Evolutionary conservation across 2,888 invertebrate species (phyloP), one percentile per base, ranked within the genome.

Genomic region (Antitype chi): DNA sequence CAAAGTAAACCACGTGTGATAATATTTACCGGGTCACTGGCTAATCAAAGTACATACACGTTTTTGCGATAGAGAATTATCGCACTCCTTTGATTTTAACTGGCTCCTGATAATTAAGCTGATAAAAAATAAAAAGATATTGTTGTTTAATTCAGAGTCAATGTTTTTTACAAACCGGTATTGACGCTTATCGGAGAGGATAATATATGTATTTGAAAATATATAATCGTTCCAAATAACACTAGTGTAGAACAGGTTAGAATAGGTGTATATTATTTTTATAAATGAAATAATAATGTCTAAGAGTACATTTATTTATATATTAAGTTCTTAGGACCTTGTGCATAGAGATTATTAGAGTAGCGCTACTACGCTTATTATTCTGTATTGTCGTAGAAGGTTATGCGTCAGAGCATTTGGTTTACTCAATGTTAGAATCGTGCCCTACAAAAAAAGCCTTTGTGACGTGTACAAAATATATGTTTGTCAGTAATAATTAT

Each of bases 1-100:
- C 87, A 90, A 84, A 88, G 87, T 87, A 87, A 85, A 88, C 84
- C 89, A 89, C 89, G 89, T 90, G 91, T 87, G 88, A 85, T 87
- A 87, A 88, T 89, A 90, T 90, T 88, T 90, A 88, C 87, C 70
- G 85, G 85, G 76, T 74, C 75, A 82, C 80, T 81, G 77, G 84
- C 80, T 90, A 88, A 88, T 88, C 87, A 89, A 88, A 78, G 86
- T 81, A 83, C 80, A 80, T 74, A 88, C 76, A 71, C 28, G 79
- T 79, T 86, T 82, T 80, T 82, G 87, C 74, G 82, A 87, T 87
- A 84, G 49, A 77, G 28, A 80, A 73, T 84, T 82, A 88, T 85
- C 80, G 70, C 78, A 70, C 32, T 80, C 59, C 67, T 83, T 83
- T 76, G 68, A 80, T 75, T 74, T 70, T 28, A 68, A 70, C 62